Base-by-base conservation (phyloP, 2,888 invertebrate genomes). In the Noctua comes region DNA sequence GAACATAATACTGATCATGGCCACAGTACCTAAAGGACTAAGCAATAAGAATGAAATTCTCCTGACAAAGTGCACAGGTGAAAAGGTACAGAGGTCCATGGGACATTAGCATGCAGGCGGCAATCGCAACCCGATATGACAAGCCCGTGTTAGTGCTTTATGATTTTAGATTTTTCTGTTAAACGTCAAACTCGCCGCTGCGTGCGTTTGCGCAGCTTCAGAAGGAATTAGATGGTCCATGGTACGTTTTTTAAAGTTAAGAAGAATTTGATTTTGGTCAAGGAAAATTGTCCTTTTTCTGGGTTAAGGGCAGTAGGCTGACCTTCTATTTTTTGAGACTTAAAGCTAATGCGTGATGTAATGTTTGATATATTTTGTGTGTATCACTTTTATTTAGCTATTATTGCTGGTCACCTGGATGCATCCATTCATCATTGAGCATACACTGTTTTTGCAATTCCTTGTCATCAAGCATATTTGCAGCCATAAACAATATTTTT, bases 101-200 rank as follows among this genome's bases (percentile, higher is more conserved):
- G 89, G 88, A 90, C 91, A 94, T 96, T 96, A 95, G 94, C 93
- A 96, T 96, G 93, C 96, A 95, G 91, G 91, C 88, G 91, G 95
- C 95, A 94, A 93, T 94, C 91, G 96, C 95, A 95, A 96, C 94
- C 94, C 94, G 96, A 96, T 96, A 95, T 94, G 96, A 96, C 95
- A 95, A 87, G 90, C 89, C 89, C 90, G 92, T 89, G 91, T 91
- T 88, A 90, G 94, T 96, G 95, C 92, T 96, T 96, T 96, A 96
- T 94, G 96, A 94, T 95, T 95, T 95, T 95, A 95, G 96, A 96
- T 95, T 95, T 95, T 95, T 95, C 95, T 96, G 96, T 96, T 93
- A 94, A 93, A 93, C 94, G 95, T 95, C 96, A 96, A 95, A 96
- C 96, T 92, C 91, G 93, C 96, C 96, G 95, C 95, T 92, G 94